Percentiles rank a stretch among this genome's conserved stretches.
phyloP scores from a whole-genome alignment of 2,797 vertebrate genomes.

The Glossophaga mutica region DNA sequence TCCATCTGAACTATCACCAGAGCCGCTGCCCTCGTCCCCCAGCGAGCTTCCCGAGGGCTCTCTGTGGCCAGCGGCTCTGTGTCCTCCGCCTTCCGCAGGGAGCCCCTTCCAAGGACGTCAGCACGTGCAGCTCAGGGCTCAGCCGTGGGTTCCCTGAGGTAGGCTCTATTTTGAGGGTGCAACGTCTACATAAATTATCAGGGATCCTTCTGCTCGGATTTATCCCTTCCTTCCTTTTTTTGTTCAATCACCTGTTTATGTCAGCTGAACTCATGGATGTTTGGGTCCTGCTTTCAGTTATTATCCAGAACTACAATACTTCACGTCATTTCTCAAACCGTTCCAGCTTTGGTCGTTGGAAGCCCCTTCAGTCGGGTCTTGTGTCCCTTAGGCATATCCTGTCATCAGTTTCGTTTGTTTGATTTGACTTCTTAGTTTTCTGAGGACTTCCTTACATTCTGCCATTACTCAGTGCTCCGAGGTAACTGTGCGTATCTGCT shows the following conservation, averaged over 20 bases:
- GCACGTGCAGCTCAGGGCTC: no score
- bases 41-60: no score
- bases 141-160: rapidly evolving
- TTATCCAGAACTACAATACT: neutral
- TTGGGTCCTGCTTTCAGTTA: neutral
- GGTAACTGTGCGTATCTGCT: neutral
- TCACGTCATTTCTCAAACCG: neutral
- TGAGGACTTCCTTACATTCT: neutral
- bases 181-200: neutral
- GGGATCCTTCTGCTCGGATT: neutral
- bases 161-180: no score
- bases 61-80: no score
- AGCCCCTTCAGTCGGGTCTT: rapidly evolving
- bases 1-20: rapidly evolving
- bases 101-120: neutral
- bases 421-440: neutral
- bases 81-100: rapidly evolving
- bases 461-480: rapidly evolving
- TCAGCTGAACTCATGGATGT: neutral
- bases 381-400: rapidly evolving
- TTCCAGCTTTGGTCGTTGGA: neutral
- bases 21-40: no score
- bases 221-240: neutral
- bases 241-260: neutral
- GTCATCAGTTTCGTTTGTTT: neutral